Evolutionary conservation across 2,797 vertebrate genomes (phyloP), one percentile per base, ranked within the genome.

Genomic region (Microctenopoma stevenorrisi): DNA sequence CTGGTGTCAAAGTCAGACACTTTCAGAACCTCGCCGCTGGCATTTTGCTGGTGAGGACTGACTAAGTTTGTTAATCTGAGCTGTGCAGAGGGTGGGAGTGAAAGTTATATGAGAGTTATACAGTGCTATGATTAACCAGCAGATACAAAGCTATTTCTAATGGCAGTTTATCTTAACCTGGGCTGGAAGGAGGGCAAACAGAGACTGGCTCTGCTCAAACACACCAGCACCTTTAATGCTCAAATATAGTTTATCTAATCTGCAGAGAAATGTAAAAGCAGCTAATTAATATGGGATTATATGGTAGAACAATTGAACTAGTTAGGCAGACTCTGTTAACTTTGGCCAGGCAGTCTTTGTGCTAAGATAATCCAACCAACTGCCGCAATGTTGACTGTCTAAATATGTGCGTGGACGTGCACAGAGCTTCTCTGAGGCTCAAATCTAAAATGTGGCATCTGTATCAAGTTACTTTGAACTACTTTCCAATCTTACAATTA

Each of bases 121-220:
- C 43, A 50, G 22, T 44, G 7, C 7, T 35, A 5, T 18, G 50
- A 50, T 73, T 7, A 3, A 50, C 33, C n/a, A 22, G n/a, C 37
- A 49, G 53, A 54, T 49, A 50, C 47, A 22, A 63, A 0, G 48
- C 46, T 48, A 47, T 46, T 11, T 10, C 37, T 3, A 12, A 2
- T 3, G 0, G 33, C 12, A 4, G 3, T 51, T 65, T 48, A 57
- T 15, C 40, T 51, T 61, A 50, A 6, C 30, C 47, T 22, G 30
- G 22, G 50, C 6, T 30, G 46, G 37, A 66, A 66, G 26, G 8
- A 46, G 59, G 15, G 67, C 5, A 58, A 26, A 33, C n/a, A 66
- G 9, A 49, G 18, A 0, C 53, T 67, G 35, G 43, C 55, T 66
- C 55, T 49, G 43, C 48, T 52, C 47, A 56, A 46, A 18, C 5